Percentiles rank a stretch among this genome's conserved stretches.
phyloP scores from a whole-genome alignment of 2,797 vertebrate species.

The Harpagifer antarcticus region DNA sequence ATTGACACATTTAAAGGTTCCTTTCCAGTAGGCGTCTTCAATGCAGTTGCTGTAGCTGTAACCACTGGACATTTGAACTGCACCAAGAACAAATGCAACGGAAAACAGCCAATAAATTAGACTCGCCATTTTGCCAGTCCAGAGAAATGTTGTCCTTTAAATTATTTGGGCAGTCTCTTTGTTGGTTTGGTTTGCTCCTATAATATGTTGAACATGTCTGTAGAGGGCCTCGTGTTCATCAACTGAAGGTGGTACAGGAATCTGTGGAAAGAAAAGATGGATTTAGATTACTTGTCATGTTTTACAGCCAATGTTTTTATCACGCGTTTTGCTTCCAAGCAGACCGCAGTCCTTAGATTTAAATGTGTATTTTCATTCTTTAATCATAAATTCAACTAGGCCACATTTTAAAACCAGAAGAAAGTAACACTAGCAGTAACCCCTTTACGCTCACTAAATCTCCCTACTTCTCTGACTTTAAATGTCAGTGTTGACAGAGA shows the following conservation, averaged over 20 bases:
- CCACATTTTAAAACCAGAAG: too few species aligned
- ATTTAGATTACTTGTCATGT: background rate
- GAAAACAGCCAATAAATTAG: constrained; percentile 34
- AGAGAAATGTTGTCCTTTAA: constrained; percentile 6
- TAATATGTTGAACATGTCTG: constrained; percentile 1
- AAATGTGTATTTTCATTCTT: too few species aligned
- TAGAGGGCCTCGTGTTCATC: background rate
- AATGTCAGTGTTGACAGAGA: too few species aligned
- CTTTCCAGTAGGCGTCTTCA: constrained; percentile 40
- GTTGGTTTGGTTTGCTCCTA: constrained; percentile 2
- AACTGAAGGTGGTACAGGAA: constrained; percentile 6
- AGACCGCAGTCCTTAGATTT: background rate
- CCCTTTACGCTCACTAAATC: too few species aligned
- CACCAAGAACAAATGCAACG: constrained; percentile 44
- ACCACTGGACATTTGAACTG: constrained; percentile 63
- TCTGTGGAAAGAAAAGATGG: constrained; percentile 47
- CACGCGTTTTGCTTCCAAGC: background rate
- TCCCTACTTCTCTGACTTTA: too few species aligned
- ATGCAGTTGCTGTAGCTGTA: constrained; percentile 86
- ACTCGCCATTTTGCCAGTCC: constrained; percentile 61
- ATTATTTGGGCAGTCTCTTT: background rate
- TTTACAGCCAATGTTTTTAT: constrained; percentile 2
- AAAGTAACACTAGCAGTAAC: too few species aligned
- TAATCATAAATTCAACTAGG: too few species aligned
- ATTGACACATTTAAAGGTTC: constrained; percentile 72